Percentiles rank a stretch among this genome's conserved stretches.
Conservation (phyloP, 2,888 invertebrate species). For the Drosophila birchii region DNA sequence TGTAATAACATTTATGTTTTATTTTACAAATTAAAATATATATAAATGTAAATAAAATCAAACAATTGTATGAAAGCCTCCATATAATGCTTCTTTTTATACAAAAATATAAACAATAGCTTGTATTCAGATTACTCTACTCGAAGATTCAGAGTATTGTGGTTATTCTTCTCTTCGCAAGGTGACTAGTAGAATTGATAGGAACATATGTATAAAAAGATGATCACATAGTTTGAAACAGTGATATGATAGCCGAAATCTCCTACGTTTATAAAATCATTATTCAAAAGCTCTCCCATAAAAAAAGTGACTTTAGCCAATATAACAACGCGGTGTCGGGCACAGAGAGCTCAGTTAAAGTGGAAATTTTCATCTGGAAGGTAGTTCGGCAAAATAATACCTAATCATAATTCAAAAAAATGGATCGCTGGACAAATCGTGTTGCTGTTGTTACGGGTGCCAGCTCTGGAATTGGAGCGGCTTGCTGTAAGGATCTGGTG, state of each 20-base stretch:
- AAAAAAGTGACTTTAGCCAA: neutral
- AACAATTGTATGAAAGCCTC: no score
- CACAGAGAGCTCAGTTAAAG: neutral
- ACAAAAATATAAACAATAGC: neutral
- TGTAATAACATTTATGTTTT: no score
- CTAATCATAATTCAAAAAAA: constrained; percentile 2
- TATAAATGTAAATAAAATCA: no score
- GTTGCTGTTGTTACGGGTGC: constrained; percentile 88
- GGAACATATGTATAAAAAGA: neutral
- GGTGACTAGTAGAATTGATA: constrained; percentile 1
- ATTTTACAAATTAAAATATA: no score
- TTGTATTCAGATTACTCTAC: neutral
- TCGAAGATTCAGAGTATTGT: neutral
- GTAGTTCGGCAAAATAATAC: neutral
- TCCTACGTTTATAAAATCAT: neutral
- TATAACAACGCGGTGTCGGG: no score
- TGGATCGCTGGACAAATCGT: constrained; percentile 41
- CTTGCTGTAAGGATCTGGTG: constrained; percentile 84
- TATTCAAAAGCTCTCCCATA: neutral
- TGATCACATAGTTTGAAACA: neutral
- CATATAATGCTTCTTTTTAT: neutral
- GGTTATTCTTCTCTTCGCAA: neutral
- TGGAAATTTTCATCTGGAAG: neutral
- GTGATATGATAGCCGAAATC: no score
- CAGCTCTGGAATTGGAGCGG: constrained; percentile 90